These are phyloP conservation scores for Noctua comes DNA, from an alignment of 2,888 invertebrate species.

Conservation along the genomic window DNA sequence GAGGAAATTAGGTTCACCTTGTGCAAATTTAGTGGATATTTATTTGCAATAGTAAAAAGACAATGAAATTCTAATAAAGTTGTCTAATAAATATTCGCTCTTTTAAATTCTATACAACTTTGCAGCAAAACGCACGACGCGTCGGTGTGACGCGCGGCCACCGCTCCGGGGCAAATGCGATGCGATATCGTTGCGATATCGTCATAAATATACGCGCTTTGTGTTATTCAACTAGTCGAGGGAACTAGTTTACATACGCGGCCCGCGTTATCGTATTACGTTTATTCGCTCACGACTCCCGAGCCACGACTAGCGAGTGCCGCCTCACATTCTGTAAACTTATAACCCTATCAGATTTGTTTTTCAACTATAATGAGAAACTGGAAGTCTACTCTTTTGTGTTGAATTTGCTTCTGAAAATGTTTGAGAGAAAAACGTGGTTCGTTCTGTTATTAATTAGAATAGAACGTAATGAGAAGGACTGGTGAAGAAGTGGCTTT, in stretches of 20 bases:
- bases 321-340: conserved; percentile 43
- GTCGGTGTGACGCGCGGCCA: conserved; percentile 55
- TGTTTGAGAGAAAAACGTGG: not conserved
- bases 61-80: not conserved
- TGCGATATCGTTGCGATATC: conserved; percentile 73
- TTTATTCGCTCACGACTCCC: conserved; percentile 53
- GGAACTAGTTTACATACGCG: conserved; percentile 60
- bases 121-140: too few species aligned
- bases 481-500: too few species aligned
- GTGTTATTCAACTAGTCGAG: conserved; percentile 70
- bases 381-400: conserved; percentile 12
- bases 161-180: conserved; percentile 67
- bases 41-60: not conserved
- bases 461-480: not conserved
- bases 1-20: not conserved
- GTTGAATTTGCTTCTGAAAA: conserved; percentile 1
- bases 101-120: not conserved
- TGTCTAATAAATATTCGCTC: not conserved
- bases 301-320: conserved; percentile 8
- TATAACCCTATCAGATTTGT: conserved; percentile 58
- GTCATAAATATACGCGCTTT: conserved; percentile 72
- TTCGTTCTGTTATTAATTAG: conserved; percentile 5
- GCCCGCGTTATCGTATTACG: conserved; percentile 59
- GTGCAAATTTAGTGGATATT: not conserved
- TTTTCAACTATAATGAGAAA: conserved; percentile 54